Evolutionary conservation across 2,888 invertebrate species (phyloP).

Genomic region (Alsophila aescularia): DNA sequence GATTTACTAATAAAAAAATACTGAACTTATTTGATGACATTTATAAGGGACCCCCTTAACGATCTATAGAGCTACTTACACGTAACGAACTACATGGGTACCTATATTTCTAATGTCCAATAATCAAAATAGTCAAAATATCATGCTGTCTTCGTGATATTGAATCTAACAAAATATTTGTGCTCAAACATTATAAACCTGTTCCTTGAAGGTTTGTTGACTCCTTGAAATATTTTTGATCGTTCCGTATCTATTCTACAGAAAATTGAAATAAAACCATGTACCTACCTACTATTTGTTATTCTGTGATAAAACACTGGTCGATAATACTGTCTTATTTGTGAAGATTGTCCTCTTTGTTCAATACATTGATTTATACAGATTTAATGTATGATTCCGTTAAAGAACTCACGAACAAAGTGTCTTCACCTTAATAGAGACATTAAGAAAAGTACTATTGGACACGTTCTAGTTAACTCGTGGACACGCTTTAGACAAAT

Average conservation of each 20-base stretch:
- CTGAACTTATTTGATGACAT: too few species aligned
- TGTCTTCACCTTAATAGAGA: too few species aligned
- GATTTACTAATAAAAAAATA: too few species aligned
- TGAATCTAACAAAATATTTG: constrained; percentile 72
- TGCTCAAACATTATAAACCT: constrained; percentile 77
- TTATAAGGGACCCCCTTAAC: too few species aligned
- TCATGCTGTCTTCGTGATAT: constrained; percentile 44
- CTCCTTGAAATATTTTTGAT: constrained; percentile 71
- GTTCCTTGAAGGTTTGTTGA: constrained; percentile 78
- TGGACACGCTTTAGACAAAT: too few species aligned
- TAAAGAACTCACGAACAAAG: too few species aligned
- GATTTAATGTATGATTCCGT: too few species aligned
- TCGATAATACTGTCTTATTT: constrained; percentile 23
- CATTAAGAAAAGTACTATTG: too few species aligned
- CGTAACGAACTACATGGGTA: too few species aligned
- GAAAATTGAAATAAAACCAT: constrained; percentile 39
- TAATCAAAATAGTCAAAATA: constrained; percentile 27
- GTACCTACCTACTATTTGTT: too few species aligned
- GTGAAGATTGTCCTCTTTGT: constrained; percentile 8
- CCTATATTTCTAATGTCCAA: constrained; percentile 27
- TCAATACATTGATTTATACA: not conserved
- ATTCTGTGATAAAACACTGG: constrained; percentile 36
- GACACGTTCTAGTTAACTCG: too few species aligned
- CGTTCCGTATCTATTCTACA: constrained; percentile 56
- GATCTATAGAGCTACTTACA: too few species aligned